phyloP scores from a whole-genome alignment of 2,797 vertebrate species.

The Melanotaenia maccullochi region DNA sequence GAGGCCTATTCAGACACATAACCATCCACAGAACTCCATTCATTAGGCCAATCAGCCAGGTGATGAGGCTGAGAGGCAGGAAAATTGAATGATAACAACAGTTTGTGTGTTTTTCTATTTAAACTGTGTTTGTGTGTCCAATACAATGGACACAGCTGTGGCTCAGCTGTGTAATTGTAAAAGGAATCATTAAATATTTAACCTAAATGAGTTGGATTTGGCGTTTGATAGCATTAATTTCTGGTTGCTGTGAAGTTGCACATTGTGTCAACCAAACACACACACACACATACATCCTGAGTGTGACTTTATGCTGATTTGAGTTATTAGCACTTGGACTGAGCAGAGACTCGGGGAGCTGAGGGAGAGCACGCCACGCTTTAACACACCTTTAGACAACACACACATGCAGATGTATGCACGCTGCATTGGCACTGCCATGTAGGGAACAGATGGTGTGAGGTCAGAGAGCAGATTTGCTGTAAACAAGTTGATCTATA shows the following conservation, averaged over 20 bases:
- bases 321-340: conserved; percentile 71
- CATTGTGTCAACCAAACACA: conserved; percentile 3
- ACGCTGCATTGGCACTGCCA: conserved; percentile 43
- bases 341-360: conserved; percentile 24
- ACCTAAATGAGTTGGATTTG: conserved; percentile 60
- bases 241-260: conserved; percentile 7
- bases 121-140: conserved; percentile 1
- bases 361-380: conserved; percentile 13
- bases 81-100: conserved; percentile 48
- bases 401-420: conserved; percentile 12
- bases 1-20: conserved; percentile 72
- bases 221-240: conserved; percentile 47
- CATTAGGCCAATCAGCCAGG: conserved; percentile 78
- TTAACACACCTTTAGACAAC: conserved; percentile 9
- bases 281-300: conserved; percentile 16
- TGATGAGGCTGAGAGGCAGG: conserved; percentile 50
- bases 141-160: conserved; percentile 58
- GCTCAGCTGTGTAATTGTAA: conserved; percentile 51
- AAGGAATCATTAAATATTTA: conserved; percentile 66
- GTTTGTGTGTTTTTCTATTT: conserved; percentile 8
- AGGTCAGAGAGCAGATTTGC: conserved; percentile 70
- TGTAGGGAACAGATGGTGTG: conserved; percentile 66
- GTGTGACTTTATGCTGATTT: conserved; percentile 74
- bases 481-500: conserved; percentile 73
- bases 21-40: conserved; percentile 69